Evolutionary conservation across 2,888 invertebrate species (phyloP), one percentile per base, ranked within the genome.

Genomic region (Apamea sordens): DNA sequence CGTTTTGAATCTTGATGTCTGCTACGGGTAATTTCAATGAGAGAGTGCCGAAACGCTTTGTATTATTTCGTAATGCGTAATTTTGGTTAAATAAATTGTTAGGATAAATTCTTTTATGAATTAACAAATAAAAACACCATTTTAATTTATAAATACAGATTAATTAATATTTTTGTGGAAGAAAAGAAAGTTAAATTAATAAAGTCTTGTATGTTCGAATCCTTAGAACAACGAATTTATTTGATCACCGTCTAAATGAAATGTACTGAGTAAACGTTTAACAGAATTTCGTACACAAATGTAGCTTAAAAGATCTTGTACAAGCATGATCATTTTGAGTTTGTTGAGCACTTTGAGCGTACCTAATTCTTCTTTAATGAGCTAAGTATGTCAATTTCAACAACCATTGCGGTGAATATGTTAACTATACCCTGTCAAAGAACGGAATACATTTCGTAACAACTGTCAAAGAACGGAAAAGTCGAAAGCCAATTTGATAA

Each of bases 161-260:
- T 65, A n/a, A 41, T 7, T 71, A 21, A 71, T n/a, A n/a, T 24
- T 28, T 24, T 24, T 50, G 0, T 1, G 7, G 2, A 41, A 44
- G 8, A 36, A 64, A 59, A 1, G 0, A 28, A 65, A 53, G 2
- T 64, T 28, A 8, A 28, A 68, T 32, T 3, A 44, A 41, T 21
- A 4, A 32, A 47, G 61, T 18, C 61, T 47, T 36, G 77, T 89
- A 75, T 87, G 75, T 47, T 59, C 81, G 21, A 74, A 78, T 71
- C 88, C 88, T 88, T 83, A 88, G 75, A 75, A 69, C 86, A 73
- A 82, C 47, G 77, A 77, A 85, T 87, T 89, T 88, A 89, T 89
- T 88, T 86, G 77, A 83, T 89, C 73, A 89, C 79, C 77, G 65
- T 73, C 79, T 75, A 82, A 88, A 82, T 80, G 70, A 89, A 85